Conservation (phyloP, 2,797 vertebrate species). For the Phylloscopus collybita region DNA sequence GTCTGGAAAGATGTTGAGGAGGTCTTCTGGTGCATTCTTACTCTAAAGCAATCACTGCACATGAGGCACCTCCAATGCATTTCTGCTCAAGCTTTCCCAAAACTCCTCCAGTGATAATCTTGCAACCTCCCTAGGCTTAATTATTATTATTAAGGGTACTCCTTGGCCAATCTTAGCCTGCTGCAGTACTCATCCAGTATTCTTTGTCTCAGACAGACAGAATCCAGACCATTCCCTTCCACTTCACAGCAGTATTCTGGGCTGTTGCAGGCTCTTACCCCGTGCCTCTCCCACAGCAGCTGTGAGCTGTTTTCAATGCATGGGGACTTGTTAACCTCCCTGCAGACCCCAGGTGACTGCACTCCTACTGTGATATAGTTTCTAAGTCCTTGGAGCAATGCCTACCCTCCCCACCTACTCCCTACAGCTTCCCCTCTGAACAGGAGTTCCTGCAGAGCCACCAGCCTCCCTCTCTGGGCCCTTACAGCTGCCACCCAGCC, state of each 20-base stretch:
- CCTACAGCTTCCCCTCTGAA: not conserved
- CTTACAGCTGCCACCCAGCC: not conserved
- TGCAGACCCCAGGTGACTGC: not conserved
- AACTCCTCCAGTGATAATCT: not conserved
- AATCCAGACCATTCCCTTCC: not conserved
- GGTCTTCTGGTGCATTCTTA: not conserved
- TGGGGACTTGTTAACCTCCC: not conserved
- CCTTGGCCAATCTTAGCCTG: not conserved
- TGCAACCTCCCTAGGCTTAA: not conserved
- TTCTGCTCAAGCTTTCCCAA: not conserved
- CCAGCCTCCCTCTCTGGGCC: not conserved
- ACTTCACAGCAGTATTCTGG: not conserved
- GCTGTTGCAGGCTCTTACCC: not conserved
- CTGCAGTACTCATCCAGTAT: not conserved
- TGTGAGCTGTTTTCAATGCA: not conserved
- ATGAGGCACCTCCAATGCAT: not conserved
- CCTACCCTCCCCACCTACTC: accelerated
- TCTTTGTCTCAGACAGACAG: not conserved
- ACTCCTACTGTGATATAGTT: not conserved
- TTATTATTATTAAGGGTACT: not conserved
- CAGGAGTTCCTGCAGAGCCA: not conserved
- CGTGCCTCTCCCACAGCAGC: accelerated
- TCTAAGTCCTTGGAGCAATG: not conserved
- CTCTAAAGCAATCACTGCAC: not conserved
- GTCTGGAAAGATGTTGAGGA: not conserved